phyloP scores from a whole-genome alignment of 2,797 vertebrate genomes.

The Sitta carolinensis region DNA sequence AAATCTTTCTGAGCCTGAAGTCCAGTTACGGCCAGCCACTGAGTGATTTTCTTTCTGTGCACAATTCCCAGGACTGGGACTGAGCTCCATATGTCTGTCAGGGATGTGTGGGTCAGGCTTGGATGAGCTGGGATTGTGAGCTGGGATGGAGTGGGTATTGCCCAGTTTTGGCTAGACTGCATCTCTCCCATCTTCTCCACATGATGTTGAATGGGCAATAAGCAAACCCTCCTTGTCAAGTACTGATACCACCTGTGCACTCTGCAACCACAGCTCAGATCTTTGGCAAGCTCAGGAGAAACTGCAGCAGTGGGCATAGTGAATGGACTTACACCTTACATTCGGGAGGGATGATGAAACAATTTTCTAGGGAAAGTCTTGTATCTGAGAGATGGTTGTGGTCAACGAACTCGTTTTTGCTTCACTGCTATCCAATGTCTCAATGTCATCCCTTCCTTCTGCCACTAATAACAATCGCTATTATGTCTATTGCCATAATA shows the following conservation, averaged over 20 bases:
- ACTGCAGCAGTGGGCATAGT: background rate
- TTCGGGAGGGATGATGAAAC: background rate
- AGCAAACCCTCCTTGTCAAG: background rate
- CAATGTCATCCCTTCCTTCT: background rate
- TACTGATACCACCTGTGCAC: background rate
- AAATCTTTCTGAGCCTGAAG: background rate
- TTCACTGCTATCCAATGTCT: background rate
- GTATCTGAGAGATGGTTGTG: background rate
- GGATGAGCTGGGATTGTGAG: background rate
- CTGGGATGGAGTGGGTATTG: background rate
- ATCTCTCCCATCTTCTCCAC: background rate
- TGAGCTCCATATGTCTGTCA: background rate
- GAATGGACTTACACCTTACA: background rate
- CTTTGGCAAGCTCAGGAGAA: background rate
- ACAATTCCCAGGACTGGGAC: background rate
- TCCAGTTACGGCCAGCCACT: background rate
- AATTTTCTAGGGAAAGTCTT: background rate
- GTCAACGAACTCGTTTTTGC: background rate
- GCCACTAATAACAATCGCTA: background rate
- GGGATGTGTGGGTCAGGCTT: background rate
- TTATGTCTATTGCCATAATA: background rate
- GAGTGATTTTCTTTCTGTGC: background rate
- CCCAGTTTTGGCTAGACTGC: too few species aligned
- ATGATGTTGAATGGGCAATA: fast-evolving
- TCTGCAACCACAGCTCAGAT: background rate